Percentiles rank a stretch among this genome's conserved stretches.
Conservation (phyloP, 2,797 vertebrate species). For the Oreortyx pictus region DNA sequence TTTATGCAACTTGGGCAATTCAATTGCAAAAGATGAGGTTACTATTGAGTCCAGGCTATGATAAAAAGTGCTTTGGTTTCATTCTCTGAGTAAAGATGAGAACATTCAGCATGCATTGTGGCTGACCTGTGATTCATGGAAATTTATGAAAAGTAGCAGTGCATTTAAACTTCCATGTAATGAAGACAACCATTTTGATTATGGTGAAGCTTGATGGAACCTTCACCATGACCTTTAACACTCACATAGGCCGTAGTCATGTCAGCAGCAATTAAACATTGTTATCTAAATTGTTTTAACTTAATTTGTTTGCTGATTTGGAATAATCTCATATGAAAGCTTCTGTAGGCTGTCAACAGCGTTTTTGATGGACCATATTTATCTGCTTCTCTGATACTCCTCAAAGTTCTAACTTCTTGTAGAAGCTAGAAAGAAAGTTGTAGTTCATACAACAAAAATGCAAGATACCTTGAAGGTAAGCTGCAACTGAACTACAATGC, state of each 20-base stretch:
- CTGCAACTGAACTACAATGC: too few species aligned
- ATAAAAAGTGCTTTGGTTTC: background rate
- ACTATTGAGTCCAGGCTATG: background rate
- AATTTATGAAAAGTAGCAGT: background rate
- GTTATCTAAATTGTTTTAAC: background rate
- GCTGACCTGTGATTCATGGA: background rate
- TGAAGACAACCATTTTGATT: background rate
- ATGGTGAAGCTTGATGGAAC: background rate
- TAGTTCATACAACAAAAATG: background rate
- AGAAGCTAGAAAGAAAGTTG: background rate
- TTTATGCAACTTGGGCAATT: background rate
- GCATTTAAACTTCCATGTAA: background rate
- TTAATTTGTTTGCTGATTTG: constrained; percentile 30
- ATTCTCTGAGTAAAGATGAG: background rate
- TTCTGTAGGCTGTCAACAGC: constrained; percentile 7
- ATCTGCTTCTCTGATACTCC: background rate
- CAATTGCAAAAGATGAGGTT: background rate
- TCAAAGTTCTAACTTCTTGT: background rate
- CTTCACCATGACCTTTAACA: background rate
- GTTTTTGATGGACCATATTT: background rate
- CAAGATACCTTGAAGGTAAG: too few species aligned
- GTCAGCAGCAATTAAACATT: background rate
- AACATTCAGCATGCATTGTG: background rate
- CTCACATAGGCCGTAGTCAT: background rate
- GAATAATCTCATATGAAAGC: background rate